Conservation (phyloP, 1,140 invertebrate genomes). For the Diorhabda elongata region DNA sequence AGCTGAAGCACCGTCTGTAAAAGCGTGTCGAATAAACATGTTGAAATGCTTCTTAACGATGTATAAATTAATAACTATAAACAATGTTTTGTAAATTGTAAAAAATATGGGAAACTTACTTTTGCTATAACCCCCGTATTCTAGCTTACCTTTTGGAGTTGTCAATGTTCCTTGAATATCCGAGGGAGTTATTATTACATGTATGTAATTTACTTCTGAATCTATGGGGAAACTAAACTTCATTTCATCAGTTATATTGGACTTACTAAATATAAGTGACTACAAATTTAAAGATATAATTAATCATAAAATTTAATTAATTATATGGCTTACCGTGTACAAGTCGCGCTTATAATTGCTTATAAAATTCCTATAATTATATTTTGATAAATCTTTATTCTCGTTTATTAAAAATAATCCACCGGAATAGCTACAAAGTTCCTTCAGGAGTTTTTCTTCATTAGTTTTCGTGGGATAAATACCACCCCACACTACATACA, state of each 20-base stretch:
- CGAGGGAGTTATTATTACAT: constrained; percentile 28
- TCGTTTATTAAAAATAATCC: constrained; percentile 8
- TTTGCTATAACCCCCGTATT: no score
- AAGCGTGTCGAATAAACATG: no score
- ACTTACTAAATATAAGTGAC: constrained; percentile 27
- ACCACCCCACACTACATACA: constrained; percentile 14
- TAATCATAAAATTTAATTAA: not conserved
- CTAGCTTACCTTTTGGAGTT: constrained; percentile 30
- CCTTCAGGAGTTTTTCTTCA: constrained; percentile 8
- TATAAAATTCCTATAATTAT: constrained; percentile 10
- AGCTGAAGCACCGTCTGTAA: no score
- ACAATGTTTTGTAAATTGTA: no score
- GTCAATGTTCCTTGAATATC: constrained; percentile 20
- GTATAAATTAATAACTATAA: no score
- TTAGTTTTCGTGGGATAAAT: constrained; percentile 10
- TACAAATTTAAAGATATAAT: constrained; percentile 19
- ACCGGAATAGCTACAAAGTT: constrained; percentile 11
- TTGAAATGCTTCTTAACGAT: no score
- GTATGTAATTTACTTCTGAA: constrained; percentile 33
- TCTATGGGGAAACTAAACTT: constrained; percentile 35
- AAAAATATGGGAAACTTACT: no score
- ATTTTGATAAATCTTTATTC: constrained; percentile 3
- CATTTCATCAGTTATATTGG: constrained; percentile 23
- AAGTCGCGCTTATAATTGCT: not conserved
- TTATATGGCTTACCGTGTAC: constrained; percentile 7